Evolutionary conservation across 2,888 invertebrate species (phyloP).

Genomic region (Epinotia nisella): DNA sequence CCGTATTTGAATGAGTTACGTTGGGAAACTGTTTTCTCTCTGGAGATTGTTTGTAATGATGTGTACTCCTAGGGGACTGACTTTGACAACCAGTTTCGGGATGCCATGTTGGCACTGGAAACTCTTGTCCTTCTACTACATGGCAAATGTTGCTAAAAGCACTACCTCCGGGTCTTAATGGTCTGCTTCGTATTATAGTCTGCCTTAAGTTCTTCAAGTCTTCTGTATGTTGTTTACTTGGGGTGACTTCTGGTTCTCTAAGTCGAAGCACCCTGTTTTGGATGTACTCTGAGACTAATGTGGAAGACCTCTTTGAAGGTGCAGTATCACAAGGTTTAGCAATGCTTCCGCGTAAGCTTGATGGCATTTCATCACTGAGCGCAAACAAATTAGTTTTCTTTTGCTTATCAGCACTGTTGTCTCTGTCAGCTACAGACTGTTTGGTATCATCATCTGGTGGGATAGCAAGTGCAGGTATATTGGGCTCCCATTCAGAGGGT

Average conservation of each 20-base stretch:
- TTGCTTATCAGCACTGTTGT: conserved; percentile 61
- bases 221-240: conserved; percentile 59
- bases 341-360: conserved; percentile 66
- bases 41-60: conserved; percentile 46
- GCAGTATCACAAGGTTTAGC: conserved; percentile 53
- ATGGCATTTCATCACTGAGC: conserved; percentile 77
- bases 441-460: conserved; percentile 64
- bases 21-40: conserved; percentile 51
- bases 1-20: conserved; percentile 57
- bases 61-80: conserved; percentile 51
- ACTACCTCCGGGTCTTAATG: conserved; percentile 69
- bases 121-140: conserved; percentile 71
- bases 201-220: conserved; percentile 71
- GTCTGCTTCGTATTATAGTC: conserved; percentile 69
- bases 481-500: conserved; percentile 66
- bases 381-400: conserved; percentile 74
- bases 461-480: conserved; percentile 62
- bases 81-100: conserved; percentile 60
- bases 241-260: conserved; percentile 58
- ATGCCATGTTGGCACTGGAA: conserved; percentile 74
- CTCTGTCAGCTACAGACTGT: conserved; percentile 55
- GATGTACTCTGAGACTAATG: conserved; percentile 74
- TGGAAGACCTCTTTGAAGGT: conserved; percentile 64
- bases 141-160: conserved; percentile 63
- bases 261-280: conserved; percentile 72